Evolutionary conservation across 1,140 invertebrate genomes (phyloP).

Genomic region (Littorina saxatilis): DNA sequence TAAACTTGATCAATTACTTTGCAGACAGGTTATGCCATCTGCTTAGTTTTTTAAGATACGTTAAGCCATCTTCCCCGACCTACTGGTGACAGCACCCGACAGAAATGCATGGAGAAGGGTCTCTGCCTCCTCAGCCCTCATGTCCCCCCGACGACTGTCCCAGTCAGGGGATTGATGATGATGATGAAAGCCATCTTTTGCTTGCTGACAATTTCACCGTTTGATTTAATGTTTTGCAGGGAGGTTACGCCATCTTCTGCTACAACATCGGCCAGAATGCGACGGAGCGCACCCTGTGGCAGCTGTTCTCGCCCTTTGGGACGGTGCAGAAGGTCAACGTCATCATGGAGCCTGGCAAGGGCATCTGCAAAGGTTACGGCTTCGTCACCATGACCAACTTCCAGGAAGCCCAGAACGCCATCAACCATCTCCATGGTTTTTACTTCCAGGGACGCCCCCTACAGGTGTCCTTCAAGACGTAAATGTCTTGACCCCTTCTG

Average conservation of each 20-base stretch:
- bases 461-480: slow-evolving; percentile 75
- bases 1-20: too few species aligned
- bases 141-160: too few species aligned
- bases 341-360: slow-evolving; percentile 71
- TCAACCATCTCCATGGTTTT: slow-evolving; percentile 74
- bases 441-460: slow-evolving; percentile 72
- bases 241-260: slow-evolving; percentile 71
- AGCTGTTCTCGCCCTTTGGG: slow-evolving; percentile 75
- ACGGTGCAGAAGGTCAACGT: slow-evolving; percentile 75
- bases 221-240: slow-evolving; percentile 33
- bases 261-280: slow-evolving; percentile 76
- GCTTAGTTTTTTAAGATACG: too few species aligned
- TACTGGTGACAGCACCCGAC: too few species aligned
- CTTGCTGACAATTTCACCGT: too few species aligned
- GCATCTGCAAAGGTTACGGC: slow-evolving; percentile 75
- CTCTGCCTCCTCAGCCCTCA: too few species aligned
- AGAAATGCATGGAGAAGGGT: too few species aligned
- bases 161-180: too few species aligned
- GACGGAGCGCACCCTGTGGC: slow-evolving; percentile 73
- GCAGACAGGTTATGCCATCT: too few species aligned
- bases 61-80: too few species aligned
- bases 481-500: slow-evolving; percentile 3
- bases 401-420: slow-evolving; percentile 74
- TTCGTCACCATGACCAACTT: slow-evolving; percentile 77
- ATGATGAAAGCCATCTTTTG: too few species aligned